Base-by-base conservation (phyloP, 2,113 vertebrate species). In the Furnarius figulus region DNA sequence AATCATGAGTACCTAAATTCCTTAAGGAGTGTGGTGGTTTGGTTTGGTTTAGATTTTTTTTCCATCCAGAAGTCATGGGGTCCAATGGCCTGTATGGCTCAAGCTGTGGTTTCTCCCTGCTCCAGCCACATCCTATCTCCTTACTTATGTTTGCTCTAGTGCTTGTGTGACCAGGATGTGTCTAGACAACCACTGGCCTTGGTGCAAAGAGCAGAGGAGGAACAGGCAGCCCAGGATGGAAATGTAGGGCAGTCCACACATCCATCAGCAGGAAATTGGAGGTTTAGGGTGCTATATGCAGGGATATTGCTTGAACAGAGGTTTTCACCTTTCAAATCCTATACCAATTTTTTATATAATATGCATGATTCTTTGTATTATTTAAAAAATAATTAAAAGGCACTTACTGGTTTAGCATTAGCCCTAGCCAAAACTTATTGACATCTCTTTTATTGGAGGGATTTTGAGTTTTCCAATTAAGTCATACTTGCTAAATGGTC, bases 61-160 rank as follows among this genome's bases (percentile, higher is more conserved):
- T 20, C 10, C 12, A 31, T 40, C 8, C 25, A 24, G 76, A 76
- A 87, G 12, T 47, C 40, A 42, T 0, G 0, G 16, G 12, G 14
- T 50, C 39, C 42, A 33, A 1, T 47, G n/a, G 8, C 23, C 17
- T 66, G 8, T 30, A 8, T 0, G 6, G 12, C 35, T 75, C 27
- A 49, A 42, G 25, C 6, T 58, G 39, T 50, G 56, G 18, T 49
- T 85, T 71, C 39, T 85, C 28, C 33, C 31, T 27, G 11, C 23
- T 63, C 14, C 14, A 68, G 9, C 35, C 23, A 12, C 35, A 9
- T 44, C 24, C 19, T 39, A 24, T 47, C 37, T 68, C 14, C 39
- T 79, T 14, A 10, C 19, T 56, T 33, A 7, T 0, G 1, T 42
- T 50, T 78, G 42, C 39, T 17, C 18, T 28, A 2, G 7, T 42